Evolutionary conservation across 2,113 vertebrate species (phyloP).

Genomic region (Peromyscus californicus): DNA sequence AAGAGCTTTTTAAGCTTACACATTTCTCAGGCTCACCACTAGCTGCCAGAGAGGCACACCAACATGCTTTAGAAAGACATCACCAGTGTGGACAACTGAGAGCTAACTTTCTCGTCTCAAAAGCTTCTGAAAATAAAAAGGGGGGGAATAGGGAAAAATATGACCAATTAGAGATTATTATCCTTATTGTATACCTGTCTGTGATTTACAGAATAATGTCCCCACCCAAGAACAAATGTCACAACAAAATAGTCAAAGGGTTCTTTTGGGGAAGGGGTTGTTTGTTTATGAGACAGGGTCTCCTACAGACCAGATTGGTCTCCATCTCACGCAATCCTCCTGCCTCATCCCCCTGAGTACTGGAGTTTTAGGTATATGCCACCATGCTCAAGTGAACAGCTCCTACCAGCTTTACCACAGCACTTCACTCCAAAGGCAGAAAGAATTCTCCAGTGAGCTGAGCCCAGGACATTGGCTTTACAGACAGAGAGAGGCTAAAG

Average conservation of each 20-base stretch:
- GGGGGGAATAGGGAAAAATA: background rate
- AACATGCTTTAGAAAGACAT: background rate
- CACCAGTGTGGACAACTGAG: background rate
- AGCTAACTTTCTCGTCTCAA: background rate
- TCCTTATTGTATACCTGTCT: background rate
- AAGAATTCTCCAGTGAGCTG: rapidly evolving
- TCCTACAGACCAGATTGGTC: background rate
- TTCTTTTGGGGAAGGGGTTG: background rate
- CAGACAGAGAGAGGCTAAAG: background rate
- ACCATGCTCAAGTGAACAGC: background rate
- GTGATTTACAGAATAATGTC: background rate
- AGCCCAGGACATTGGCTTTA: background rate
- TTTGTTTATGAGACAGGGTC: background rate
- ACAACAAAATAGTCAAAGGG: background rate
- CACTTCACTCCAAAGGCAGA: background rate
- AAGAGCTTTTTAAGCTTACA: background rate
- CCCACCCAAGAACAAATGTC: background rate
- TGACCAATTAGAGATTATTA: background rate
- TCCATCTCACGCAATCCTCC: background rate
- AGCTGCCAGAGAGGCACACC: background rate
- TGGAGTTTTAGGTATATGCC: background rate
- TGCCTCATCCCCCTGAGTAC: background rate
- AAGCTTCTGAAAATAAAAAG: background rate
- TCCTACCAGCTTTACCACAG: too few relatives aligned
- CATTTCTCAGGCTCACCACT: background rate